A percentile compares a stretch with the other conserved stretches of the same genome.
phyloP scores from a whole-genome alignment of 2,888 invertebrate genomes.

The Drosophila multiciliata region DNA sequence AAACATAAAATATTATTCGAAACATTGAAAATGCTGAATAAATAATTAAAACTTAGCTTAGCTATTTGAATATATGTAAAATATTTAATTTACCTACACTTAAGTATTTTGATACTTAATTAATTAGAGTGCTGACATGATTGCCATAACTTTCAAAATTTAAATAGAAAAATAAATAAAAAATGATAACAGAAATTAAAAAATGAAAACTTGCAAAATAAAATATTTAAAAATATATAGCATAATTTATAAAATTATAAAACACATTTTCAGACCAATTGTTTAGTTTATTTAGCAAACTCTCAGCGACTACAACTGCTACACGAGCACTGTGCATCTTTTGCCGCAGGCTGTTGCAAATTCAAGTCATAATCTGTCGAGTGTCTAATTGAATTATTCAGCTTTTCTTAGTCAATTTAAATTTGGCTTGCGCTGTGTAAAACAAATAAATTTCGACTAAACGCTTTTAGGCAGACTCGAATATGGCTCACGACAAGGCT shows the following conservation, averaged over 20 bases:
- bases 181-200: background rate
- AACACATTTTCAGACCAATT: background rate
- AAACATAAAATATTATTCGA: no score
- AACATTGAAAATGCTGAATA: no score
- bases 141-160: background rate
- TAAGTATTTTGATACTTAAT: background rate
- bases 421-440: constrained; percentile 29
- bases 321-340: background rate
- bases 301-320: background rate
- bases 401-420: constrained; percentile 1
- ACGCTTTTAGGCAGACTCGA: constrained; percentile 61
- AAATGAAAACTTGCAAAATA: background rate
- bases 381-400: constrained; percentile 70
- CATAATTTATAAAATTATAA: background rate
- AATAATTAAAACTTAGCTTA: background rate
- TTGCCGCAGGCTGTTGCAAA: constrained; percentile 20
- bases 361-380: constrained; percentile 42
- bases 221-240: background rate
- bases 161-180: background rate
- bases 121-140: background rate
- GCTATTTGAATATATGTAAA: background rate
- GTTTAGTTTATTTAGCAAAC: background rate
- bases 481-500: constrained; percentile 4
- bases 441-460: constrained; percentile 71
- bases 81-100: background rate